Percentiles rank a stretch among this genome's conserved stretches.
Evolutionary conservation across 2,888 invertebrate genomes (phyloP).

Genomic region (Hecatera dysodea): DNA sequence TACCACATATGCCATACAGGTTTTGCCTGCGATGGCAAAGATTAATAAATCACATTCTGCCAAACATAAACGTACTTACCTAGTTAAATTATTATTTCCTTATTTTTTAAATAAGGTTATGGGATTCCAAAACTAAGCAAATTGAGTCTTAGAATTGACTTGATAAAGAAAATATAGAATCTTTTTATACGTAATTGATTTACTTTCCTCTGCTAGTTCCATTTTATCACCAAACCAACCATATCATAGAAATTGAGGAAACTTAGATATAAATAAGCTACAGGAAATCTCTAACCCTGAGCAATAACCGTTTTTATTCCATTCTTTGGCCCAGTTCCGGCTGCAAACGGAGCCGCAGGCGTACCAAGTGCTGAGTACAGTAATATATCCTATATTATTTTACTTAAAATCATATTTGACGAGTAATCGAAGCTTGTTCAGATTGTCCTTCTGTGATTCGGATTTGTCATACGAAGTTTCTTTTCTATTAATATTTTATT

Average conservation of each 20-base stretch:
- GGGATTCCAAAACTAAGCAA: not conserved
- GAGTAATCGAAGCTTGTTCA: slow-evolving; percentile 53
- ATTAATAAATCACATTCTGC: too few relatives aligned
- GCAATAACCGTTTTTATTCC: slow-evolving; percentile 46
- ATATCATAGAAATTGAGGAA: slow-evolving; percentile 27
- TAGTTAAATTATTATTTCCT: too few relatives aligned
- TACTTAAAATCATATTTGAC: slow-evolving; percentile 59
- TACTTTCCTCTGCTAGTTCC: not conserved
- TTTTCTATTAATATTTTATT: slow-evolving; percentile 40
- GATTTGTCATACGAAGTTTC: slow-evolving; percentile 35
- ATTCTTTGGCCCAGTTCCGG: slow-evolving; percentile 28
- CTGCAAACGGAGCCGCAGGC: slow-evolving; percentile 34
- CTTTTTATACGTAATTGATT: too few relatives aligned
- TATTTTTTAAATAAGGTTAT: too few relatives aligned
- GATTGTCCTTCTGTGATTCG: slow-evolving; percentile 47
- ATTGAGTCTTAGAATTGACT: too few relatives aligned
- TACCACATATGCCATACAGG: too few relatives aligned
- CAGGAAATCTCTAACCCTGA: slow-evolving; percentile 14
- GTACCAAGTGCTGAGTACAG: slow-evolving; percentile 49
- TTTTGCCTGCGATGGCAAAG: too few relatives aligned
- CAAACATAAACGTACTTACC: too few relatives aligned
- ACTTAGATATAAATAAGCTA: slow-evolving; percentile 20
- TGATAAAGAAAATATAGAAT: not conserved
- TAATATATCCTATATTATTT: slow-evolving; percentile 58
- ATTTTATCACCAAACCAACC: not conserved